phyloP scores from a whole-genome alignment of 2,113 vertebrate species.

The Syrrhaptes paradoxus region DNA sequence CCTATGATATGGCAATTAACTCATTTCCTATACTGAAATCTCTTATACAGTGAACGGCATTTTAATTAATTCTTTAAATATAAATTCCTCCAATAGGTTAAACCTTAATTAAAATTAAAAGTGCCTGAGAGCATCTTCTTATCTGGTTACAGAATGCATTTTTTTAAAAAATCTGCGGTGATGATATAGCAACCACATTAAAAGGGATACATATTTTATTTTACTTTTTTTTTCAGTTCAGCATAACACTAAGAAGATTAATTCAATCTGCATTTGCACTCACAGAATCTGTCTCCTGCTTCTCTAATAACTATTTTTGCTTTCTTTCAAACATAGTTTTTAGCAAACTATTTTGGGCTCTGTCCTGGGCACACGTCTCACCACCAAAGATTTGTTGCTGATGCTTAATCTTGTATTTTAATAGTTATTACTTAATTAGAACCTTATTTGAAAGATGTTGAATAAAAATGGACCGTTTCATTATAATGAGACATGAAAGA shows the following conservation, averaged over 20 bases:
- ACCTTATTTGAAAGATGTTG: background rate
- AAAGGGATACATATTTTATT: background rate
- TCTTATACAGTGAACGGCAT: background rate
- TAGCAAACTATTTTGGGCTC: background rate
- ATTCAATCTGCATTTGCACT: background rate
- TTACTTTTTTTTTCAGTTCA: background rate
- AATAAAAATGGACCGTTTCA: background rate
- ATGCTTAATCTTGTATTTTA: background rate
- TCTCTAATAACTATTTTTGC: background rate
- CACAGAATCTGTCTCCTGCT: background rate
- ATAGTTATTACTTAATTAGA: slow-evolving; percentile 52
- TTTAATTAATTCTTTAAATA: slow-evolving; percentile 61
- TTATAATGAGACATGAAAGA: slow-evolving; percentile 31
- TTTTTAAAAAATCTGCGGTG: background rate
- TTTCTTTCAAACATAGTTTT: slow-evolving; percentile 6
- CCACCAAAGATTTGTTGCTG: background rate
- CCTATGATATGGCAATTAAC: background rate
- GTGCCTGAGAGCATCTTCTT: slow-evolving; percentile 36
- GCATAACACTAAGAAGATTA: background rate
- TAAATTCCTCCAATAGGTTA: slow-evolving; percentile 41
- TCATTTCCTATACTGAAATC: slow-evolving; percentile 24
- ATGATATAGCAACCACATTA: slow-evolving; percentile 19
- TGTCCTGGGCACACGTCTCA: background rate
- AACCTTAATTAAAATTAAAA: slow-evolving; percentile 60
- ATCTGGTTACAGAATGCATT: slow-evolving; percentile 26